Base-by-base conservation (phyloP, 53 echinoderm and acorn worm genomes). In the Paracentrotus lividus region DNA sequence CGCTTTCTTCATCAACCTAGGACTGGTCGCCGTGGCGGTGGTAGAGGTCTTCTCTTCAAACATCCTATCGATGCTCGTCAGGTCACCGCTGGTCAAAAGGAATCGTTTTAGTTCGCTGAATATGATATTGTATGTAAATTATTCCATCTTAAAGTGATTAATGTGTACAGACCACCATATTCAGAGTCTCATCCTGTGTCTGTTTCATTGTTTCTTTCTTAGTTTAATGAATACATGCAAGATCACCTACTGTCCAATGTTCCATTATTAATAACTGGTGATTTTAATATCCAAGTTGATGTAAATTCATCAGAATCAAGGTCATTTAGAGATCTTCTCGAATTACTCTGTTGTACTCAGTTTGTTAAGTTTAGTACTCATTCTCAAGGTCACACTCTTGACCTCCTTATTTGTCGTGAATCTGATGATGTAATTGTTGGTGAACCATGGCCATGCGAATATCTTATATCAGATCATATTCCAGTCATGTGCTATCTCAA, bases 1-100 rank as follows among this genome's bases (percentile, higher is more conserved):
- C 85, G 85, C 85, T 85, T 85, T 47, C 85, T 44, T 85, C 84
- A 84, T 45, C 45, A 43, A 84, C 84, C 43, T 84, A 84, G 84
- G 84, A 84, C 45, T 84, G 84, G 84, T 84, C 84, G 84, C 45
- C 84, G 84, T 20, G 84, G 84, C 5, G 84, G 45, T 84, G 84
- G 84, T 47, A 84, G 47, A 23, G 84, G 84, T 84, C 84, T 84
- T 24, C 3, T 81, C 20, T 42, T 81, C 44, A 81, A 47, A 45
- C 9, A 81, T 24, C 43, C 81, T 21, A 81, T 81, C 42, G 81
- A 81, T 42, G 81, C 81, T 81, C 42, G 81, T 42, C 81, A 81
- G 81, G 44, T 81, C 55, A 20, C 55, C 55, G 55, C 55, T 55
- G 55, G 55, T 55, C 38, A 81, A 3, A 42, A 47, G 32, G 42